Conservation (phyloP, 2,797 vertebrate genomes). For the Sebastes umbrosus region DNA sequence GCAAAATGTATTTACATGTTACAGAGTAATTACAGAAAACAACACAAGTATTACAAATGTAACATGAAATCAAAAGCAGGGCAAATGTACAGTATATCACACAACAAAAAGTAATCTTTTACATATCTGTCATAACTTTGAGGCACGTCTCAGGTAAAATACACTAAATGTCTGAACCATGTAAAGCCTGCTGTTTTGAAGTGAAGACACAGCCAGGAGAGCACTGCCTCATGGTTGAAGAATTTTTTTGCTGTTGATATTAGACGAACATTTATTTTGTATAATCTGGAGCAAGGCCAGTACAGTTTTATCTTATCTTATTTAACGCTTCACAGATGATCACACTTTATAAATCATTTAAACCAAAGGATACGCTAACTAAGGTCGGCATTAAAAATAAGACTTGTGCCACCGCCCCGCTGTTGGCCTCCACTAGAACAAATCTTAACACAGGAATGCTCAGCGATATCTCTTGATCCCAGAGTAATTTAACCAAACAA, state of each 20-base stretch:
- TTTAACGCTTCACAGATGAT: neutral
- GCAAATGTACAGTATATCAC: neutral
- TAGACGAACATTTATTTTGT: neutral
- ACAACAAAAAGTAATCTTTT: neutral
- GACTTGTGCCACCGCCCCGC: neutral
- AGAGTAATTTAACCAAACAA: conserved; percentile 55
- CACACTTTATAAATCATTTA: neutral
- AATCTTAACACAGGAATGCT: conserved; percentile 39
- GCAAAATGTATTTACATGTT: neutral
- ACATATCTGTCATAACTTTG: neutral
- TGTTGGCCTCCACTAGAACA: conserved; percentile 10
- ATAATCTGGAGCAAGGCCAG: neutral
- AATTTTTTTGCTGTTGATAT: neutral
- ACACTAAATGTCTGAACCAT: neutral
- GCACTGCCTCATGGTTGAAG: neutral
- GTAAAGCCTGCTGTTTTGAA: neutral
- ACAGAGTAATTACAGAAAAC: neutral
- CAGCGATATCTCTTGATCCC: conserved; percentile 36
- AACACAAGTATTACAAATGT: neutral
- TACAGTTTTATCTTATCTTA: neutral
- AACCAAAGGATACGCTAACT: neutral
- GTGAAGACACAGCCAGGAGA: neutral
- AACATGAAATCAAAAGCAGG: neutral
- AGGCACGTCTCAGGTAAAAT: neutral
- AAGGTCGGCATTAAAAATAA: neutral